Conservation (phyloP, 2,113 vertebrate genomes). For the Aptenodytes patagonicus region DNA sequence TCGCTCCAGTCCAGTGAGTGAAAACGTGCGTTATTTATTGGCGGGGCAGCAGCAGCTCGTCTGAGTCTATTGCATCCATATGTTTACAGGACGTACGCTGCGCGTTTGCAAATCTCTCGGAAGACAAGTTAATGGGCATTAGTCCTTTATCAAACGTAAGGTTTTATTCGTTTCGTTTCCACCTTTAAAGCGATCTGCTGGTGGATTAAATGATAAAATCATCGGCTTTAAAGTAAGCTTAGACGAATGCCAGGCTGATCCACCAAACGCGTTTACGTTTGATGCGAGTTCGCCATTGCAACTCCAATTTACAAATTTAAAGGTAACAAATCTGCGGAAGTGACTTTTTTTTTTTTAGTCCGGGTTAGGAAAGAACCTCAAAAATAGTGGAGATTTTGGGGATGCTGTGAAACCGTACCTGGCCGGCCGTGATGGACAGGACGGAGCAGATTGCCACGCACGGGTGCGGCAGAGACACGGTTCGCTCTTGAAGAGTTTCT, state of each 20-base stretch:
- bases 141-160: not conserved
- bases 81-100: not conserved
- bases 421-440: not conserved
- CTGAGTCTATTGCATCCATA: not conserved
- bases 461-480: not conserved
- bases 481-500: not conserved
- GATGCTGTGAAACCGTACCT: not conserved
- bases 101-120: not conserved
- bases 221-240: conserved; percentile 41
- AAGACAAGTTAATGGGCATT: not conserved
- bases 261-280: not conserved
- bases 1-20: not conserved
- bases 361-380: not conserved
- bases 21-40: not conserved
- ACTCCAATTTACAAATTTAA: not conserved
- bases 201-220: conserved; percentile 50
- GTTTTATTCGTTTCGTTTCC: conserved; percentile 21
- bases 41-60: not conserved
- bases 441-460: not conserved
- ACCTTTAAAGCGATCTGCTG: conserved; percentile 19
- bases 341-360: not conserved
- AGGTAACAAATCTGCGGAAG: not conserved
- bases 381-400: not conserved
- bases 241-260: conserved; percentile 11
- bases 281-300: not conserved